Conservation (phyloP, 2,797 vertebrate genomes). For the Antrozous pallidus region DNA sequence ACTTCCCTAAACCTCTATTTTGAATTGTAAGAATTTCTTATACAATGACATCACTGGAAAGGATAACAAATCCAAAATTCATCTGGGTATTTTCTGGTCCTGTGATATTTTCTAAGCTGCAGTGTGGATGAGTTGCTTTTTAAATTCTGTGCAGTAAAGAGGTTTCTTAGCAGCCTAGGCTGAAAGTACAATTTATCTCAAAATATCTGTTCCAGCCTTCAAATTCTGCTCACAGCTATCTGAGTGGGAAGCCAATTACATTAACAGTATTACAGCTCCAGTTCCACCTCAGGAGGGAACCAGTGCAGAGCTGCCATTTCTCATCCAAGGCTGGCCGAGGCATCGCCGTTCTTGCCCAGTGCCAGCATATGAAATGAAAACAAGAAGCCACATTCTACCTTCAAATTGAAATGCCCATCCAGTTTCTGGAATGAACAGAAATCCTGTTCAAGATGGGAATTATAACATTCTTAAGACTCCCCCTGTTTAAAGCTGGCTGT, state of each 20-base stretch:
- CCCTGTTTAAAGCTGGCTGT: background rate
- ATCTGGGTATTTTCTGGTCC: background rate
- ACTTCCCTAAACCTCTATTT: background rate
- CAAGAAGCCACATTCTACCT: background rate
- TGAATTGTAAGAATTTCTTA: conserved; percentile 27
- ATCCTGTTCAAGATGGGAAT: background rate
- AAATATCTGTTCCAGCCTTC: conserved; percentile 40
- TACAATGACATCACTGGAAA: background rate
- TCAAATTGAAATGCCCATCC: background rate
- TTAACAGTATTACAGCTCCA: background rate
- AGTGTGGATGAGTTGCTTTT: background rate
- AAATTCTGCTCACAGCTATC: background rate
- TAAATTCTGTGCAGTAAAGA: background rate
- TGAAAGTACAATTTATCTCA: conserved; percentile 11
- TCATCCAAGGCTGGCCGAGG: background rate
- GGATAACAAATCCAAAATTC: background rate
- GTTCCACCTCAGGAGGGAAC: background rate
- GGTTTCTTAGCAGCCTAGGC: background rate
- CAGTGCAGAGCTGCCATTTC: background rate
- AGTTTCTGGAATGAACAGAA: background rate
- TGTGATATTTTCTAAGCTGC: conserved; percentile 7
- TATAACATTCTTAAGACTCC: background rate
- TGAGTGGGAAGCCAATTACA: conserved; percentile 10
- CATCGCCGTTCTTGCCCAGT: background rate
- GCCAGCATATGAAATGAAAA: background rate